Conservation (phyloP, 2,113 vertebrate genomes). For the Pachyramphus minor region DNA sequence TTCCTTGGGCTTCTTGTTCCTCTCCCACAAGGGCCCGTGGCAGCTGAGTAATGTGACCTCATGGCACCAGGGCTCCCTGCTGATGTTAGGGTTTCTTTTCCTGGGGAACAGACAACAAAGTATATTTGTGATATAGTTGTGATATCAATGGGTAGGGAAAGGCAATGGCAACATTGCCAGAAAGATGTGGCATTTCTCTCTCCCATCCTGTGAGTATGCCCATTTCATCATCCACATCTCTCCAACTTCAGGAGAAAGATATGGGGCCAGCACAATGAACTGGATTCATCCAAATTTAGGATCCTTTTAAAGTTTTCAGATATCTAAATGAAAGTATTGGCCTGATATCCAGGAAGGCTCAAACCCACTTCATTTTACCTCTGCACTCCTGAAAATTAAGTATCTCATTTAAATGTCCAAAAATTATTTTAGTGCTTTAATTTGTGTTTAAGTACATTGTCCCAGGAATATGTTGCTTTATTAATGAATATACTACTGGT, state of each 20-base stretch:
- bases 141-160: neutral
- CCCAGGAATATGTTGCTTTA: neutral
- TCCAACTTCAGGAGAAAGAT: neutral
- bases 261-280: neutral
- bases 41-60: rapidly evolving
- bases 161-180: neutral
- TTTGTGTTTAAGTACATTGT: neutral
- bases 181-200: neutral
- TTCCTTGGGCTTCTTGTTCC: neutral
- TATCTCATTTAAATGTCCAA: neutral
- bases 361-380: neutral
- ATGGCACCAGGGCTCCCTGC: neutral
- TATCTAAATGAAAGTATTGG: neutral
- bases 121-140: neutral
- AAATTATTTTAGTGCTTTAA: neutral
- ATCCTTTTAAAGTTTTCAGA: neutral
- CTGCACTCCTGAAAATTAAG: neutral
- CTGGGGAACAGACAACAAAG: neutral
- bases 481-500: neutral
- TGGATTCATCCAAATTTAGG: neutral
- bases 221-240: neutral
- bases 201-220: neutral
- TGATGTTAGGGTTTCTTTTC: neutral
- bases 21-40: neutral
- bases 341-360: neutral